Evolutionary conservation across 2,113 vertebrate species (phyloP).

Genomic region (Passer domesticus): DNA sequence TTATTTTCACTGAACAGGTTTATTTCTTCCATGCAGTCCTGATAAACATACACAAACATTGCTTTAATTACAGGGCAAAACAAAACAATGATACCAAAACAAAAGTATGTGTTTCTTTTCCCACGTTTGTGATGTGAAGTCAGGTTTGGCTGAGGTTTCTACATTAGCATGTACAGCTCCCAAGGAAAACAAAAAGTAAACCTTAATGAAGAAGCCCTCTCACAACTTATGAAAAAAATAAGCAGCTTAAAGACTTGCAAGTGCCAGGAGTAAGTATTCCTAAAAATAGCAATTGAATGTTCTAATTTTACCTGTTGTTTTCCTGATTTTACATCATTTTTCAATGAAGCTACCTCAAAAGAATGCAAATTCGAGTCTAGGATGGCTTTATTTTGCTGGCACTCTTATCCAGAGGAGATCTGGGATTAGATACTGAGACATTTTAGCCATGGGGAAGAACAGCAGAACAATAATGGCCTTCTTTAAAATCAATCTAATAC

Average conservation of each 20-base stretch:
- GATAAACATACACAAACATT: conserved; percentile 3
- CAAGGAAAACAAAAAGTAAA: neutral
- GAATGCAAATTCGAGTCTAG: neutral
- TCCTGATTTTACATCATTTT: neutral
- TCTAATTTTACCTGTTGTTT: neutral
- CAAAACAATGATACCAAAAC: neutral
- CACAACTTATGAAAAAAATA: conserved; percentile 7
- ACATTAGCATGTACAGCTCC: neutral
- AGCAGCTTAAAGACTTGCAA: conserved; percentile 5
- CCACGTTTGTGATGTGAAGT: neutral
- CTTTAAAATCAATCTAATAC: neutral
- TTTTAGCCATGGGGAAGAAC: neutral
- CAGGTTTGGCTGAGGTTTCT: neutral
- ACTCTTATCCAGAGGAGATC: neutral
- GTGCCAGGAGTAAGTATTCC: neutral
- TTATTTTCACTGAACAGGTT: conserved; percentile 92
- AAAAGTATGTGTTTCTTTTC: neutral
- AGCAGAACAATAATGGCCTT: neutral
- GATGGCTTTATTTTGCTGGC: neutral
- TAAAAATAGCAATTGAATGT: neutral
- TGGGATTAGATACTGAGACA: neutral
- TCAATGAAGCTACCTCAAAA: neutral
- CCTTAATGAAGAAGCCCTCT: neutral
- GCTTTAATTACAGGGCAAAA: neutral
- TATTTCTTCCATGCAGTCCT: conserved; percentile 98